Percentiles rank a stretch among this genome's conserved stretches.
Conservation (phyloP, 2,888 invertebrate genomes). For the Heliconius erato region DNA sequence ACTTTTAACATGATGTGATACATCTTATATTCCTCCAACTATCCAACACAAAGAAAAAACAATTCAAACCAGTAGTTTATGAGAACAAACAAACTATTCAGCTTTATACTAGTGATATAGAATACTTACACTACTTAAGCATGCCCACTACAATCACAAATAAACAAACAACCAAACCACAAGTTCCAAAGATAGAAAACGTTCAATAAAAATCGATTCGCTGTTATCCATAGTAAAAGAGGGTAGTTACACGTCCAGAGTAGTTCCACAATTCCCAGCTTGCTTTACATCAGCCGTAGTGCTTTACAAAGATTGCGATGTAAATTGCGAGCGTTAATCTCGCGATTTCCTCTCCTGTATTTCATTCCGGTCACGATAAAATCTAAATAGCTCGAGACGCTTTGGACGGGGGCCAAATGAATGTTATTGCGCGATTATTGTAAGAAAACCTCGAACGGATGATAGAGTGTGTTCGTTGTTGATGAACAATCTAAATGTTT, state of each 20-base stretch:
- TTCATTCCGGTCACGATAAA: constrained; percentile 58
- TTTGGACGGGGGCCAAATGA: constrained; percentile 54
- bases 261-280: constrained; percentile 32
- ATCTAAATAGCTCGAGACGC: constrained; percentile 56
- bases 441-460: constrained; percentile 42
- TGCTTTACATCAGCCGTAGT: constrained; percentile 44
- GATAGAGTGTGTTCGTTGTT: constrained; percentile 38
- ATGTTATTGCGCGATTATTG: constrained; percentile 56
- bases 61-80: too few relatives aligned
- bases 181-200: too few relatives aligned
- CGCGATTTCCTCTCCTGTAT: constrained; percentile 54
- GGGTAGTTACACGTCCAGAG: constrained; percentile 5
- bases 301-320: constrained; percentile 51
- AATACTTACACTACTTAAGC: neutral
- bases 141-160: neutral
- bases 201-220: constrained; percentile 8
- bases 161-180: neutral
- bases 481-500: neutral
- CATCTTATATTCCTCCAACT: too few relatives aligned
- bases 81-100: too few relatives aligned
- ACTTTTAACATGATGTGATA: too few relatives aligned
- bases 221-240: constrained; percentile 3
- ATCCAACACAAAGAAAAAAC: too few relatives aligned
- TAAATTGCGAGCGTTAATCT: constrained; percentile 56
- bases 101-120: too few relatives aligned